Evolutionary conservation across 1,140 invertebrate genomes (phyloP), one percentile per base, ranked within the genome.

Genomic region (Rhynchophorus ferrugineus): DNA sequence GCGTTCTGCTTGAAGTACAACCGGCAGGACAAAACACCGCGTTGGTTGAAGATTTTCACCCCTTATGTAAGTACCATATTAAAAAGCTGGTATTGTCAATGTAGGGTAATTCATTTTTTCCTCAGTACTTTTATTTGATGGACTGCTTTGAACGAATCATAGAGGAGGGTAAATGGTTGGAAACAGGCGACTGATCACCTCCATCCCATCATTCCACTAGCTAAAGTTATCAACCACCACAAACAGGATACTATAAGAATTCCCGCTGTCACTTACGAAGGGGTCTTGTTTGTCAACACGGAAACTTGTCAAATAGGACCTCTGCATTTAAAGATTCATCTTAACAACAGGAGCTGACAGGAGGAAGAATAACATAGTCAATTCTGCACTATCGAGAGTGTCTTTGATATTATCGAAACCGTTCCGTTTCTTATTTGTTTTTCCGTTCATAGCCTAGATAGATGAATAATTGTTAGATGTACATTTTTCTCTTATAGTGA

Each of bases 61-160:
- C 90, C 89, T 68, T 95, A 95, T 76, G 91, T 95, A 77, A 87
- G 85, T 84, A 44, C 35, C 1, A 8, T 7, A n/a, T 8, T 37
- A 37, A n/a, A 7, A 42, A 3, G 13, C 44, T 42, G 3, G 3
- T 16, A 37, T 45, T 49, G 34, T n/a, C n/a, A n/a, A n/a, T n/a
- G n/a, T n/a, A n/a, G n/a, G n/a, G n/a, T 8, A 18, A 2, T 49
- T 49, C 42, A 2, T 62, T 60, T 64, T 61, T 64, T 57, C 82
- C 84, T 37, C 76, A 95, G 91, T 93, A 90, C 69, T 81, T 88
- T 64, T 95, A 89, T 75, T 81, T 96, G 66, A 84, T 85, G 70
- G 92, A 95, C 68, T 95, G 92, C 71, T 93, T 96, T 73, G 89
- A 95, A 70, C 78, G 88, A 75, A 88, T 97, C 78, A 83, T 88